Evolutionary conservation across 1,140 invertebrate species (phyloP), one percentile per base, ranked within the genome.

Genomic region (Cephus cinctus): DNA sequence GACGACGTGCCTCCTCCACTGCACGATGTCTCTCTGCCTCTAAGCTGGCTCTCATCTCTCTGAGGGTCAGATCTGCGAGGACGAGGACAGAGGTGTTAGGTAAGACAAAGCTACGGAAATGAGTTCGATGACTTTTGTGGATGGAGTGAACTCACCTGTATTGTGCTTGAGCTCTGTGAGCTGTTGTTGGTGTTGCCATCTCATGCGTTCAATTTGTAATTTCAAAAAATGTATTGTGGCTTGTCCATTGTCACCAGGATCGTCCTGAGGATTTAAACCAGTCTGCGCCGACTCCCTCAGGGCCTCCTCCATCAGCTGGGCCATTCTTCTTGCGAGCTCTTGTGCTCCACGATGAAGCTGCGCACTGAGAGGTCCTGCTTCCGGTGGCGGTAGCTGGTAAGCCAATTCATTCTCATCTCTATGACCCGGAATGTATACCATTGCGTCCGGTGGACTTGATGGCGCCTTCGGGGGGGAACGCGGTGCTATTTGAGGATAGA

Each of bases 41-140:
- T 54, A 87, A 67, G 52, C 77, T 82, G 27, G 79, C 78, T 47
- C 83, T 79, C 71, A 88, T 79, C 59, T 90, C 88, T 43, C 79
- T 70, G 32, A 87, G 71, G 48, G 70, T 81, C 61, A 77, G 73
- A 52, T 76, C 75, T 77, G 41, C 15, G 61, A 65, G 25, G 42
- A 25, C 11, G 42, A 47, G 6, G 9, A 16, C 8, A 4, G n/a
- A 42, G 25, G 15, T 22, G 6, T 19, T 19, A 19, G 16, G 38
- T 5, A 22, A 20, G 5, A 12, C 15, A 16, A 30, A 30, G n/a
- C 25, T 30, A 21, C 6, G 43, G 20, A 35, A 8, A 6, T 8
- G 9, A 5, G 5, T 22, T 21, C 19, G 5, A 8, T 21, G 5
- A 5, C 11, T 8, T 41, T n/a, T n/a, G n/a, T n/a, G n/a, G n/a